Evolutionary conservation across 2,113 vertebrate genomes (phyloP), one percentile per base, ranked within the genome.

Genomic region (Equus quagga): DNA sequence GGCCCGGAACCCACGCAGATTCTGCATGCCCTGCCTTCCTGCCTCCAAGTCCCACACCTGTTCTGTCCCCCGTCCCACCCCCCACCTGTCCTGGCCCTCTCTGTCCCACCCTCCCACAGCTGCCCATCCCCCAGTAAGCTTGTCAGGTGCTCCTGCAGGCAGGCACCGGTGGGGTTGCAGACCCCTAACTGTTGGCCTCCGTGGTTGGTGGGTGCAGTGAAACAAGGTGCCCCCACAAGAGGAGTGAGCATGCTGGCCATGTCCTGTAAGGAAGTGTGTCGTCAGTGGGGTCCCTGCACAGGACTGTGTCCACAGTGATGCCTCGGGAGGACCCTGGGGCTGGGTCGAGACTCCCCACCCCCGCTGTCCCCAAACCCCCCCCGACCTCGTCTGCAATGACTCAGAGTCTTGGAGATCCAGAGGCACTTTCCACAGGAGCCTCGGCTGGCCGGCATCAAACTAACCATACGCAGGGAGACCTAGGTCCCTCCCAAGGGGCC

Each of bases 61-160:
- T 24, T 23, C 13, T 21, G 5, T 2, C 21, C 23, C 76, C 54
- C 0, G 23, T 2, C 14, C 8, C n/a, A 1, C 18, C 14, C 28
- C 56, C 21, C 24, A 15, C 41, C 46, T 78, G 17, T 15, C 72
- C 72, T n/a, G 26, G 24, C 44, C 15, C 24, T 0, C 6, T 12
- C 51, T 49, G 49, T 49, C 19, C 12, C 14, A 9, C 28, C 44
- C 15, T 41, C 17, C 15, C 17, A 54, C 28, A 64, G 36, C n/a
- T 24, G 28, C 64, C 31, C 49, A 5, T 33, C 49, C 73, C 76
- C 36, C 19, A 24, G 72, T 49, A 28, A 60, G 14, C 8, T 1
- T 62, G 56, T 62, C 3, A n/a, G 33, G 7, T 9, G 19, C 62
- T 19, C 18, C 44, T 7, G 12, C 51, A 54, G 6, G 7, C 19